Evolutionary conservation across 1,140 invertebrate genomes (phyloP).

Genomic region (Zaprionus camerounensis): DNA sequence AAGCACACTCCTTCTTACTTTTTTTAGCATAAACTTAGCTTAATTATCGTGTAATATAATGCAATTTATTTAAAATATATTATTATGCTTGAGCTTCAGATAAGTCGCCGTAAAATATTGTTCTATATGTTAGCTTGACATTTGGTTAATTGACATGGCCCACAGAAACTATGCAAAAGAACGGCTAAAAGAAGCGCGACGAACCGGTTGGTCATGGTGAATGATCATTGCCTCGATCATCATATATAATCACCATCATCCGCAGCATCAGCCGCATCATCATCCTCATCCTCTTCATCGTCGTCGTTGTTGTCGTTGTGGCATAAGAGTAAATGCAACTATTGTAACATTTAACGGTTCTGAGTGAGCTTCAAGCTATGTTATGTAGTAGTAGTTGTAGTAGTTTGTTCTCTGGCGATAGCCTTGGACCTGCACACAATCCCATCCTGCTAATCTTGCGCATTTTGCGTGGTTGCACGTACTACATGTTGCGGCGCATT

Average conservation of each 20-base stretch:
- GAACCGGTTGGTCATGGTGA: slow-evolving; percentile 52
- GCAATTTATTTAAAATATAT: neutral
- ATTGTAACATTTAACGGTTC: slow-evolving; percentile 79
- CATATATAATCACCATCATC: slow-evolving; percentile 55
- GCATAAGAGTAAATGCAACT: slow-evolving; percentile 78
- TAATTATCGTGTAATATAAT: neutral
- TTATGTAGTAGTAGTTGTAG: no score
- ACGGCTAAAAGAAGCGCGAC: slow-evolving; percentile 4
- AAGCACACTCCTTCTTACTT: no score
- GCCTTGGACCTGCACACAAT: slow-evolving; percentile 23
- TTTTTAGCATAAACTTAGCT: no score
- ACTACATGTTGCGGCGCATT: slow-evolving; percentile 15
- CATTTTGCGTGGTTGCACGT: slow-evolving; percentile 25
- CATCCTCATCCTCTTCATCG: slow-evolving; percentile 31
- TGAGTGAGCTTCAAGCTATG: slow-evolving; percentile 22
- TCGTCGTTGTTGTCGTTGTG: neutral
- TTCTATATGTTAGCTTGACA: slow-evolving; percentile 19
- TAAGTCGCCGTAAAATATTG: neutral
- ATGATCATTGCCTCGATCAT: slow-evolving; percentile 5
- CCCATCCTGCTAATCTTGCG: slow-evolving; percentile 30
- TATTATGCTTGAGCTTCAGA: neutral
- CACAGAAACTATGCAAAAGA: slow-evolving; percentile 19
- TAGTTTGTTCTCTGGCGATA: slow-evolving; percentile 19
- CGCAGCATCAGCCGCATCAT: slow-evolving; percentile 7
- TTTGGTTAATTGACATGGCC: slow-evolving; percentile 66